Conservation (phyloP, 2,797 vertebrate species). For the Parauchenoglanis ngamensis region DNA sequence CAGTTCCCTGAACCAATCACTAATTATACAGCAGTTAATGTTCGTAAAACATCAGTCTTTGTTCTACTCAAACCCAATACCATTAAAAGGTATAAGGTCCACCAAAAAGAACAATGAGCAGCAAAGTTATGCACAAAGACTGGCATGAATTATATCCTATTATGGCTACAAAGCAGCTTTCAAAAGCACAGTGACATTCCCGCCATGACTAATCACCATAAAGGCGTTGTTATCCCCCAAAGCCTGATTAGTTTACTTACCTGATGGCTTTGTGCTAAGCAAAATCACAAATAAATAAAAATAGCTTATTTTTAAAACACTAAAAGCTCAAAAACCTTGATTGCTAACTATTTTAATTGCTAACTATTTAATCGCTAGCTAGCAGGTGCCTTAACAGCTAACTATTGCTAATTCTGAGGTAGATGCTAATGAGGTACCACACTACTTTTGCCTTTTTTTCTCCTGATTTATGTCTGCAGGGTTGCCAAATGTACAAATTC, state of each 20-base stretch:
- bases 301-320: too few species aligned
- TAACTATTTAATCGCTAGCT: not conserved
- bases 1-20: not conserved
- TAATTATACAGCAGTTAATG: not conserved
- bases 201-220: not conserved
- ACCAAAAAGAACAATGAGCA: not conserved
- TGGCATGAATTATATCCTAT: not conserved
- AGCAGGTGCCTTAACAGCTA: not conserved
- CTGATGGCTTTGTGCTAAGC: not conserved
- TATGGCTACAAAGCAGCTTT: not conserved
- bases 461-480: too few species aligned
- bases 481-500: not conserved
- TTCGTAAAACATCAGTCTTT: not conserved
- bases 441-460: not conserved
- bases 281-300: not conserved
- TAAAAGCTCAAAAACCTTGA: not conserved
- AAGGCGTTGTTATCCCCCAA: not conserved
- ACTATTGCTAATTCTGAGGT: not conserved
- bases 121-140: constrained; percentile 5
- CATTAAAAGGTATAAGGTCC: not conserved
- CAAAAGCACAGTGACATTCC: not conserved
- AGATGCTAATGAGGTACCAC: not conserved
- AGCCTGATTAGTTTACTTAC: not conserved
- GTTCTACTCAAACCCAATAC: not conserved
- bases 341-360: not conserved